Percentiles rank a stretch among this genome's conserved stretches.
phyloP scores from a whole-genome alignment of 92 coral and sea anemone genomes.

The Metridium senile region DNA sequence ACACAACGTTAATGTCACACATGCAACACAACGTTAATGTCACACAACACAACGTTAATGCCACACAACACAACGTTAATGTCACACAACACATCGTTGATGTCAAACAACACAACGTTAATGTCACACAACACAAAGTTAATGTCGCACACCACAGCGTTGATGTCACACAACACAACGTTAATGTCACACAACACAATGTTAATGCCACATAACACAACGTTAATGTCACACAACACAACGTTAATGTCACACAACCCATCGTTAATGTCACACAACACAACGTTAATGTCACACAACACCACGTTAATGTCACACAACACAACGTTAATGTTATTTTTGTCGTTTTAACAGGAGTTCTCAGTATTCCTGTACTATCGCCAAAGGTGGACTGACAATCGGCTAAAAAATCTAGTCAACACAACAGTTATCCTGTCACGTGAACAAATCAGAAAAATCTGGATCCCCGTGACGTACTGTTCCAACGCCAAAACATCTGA shows the following conservation, averaged over 20 bases:
- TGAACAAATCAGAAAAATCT: constrained; percentile 49
- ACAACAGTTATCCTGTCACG: constrained; percentile 56
- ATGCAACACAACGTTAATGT: background rate
- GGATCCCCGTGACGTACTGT: constrained; percentile 81
- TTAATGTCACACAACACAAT: no score
- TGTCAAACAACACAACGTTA: background rate
- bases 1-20: background rate
- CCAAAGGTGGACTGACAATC: constrained; percentile 79
- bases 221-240: no score
- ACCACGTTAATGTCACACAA: background rate
- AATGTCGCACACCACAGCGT: background rate
- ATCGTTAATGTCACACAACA: background rate
- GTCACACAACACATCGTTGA: no score
- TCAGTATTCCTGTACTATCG: constrained; percentile 71
- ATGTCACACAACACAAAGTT: background rate
- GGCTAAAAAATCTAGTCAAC: constrained; percentile 67
- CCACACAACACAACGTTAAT: no score
- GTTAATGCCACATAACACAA: background rate
- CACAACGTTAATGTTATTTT: background rate
- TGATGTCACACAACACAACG: no score
- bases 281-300: background rate
- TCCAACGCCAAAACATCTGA: constrained; percentile 75
- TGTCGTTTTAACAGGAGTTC: constrained; percentile 55
- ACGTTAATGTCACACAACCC: background rate
- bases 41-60: no score